phyloP scores from a whole-genome alignment of 2,113 vertebrate genomes.

The Pseudolaguvia tuberculata region DNA sequence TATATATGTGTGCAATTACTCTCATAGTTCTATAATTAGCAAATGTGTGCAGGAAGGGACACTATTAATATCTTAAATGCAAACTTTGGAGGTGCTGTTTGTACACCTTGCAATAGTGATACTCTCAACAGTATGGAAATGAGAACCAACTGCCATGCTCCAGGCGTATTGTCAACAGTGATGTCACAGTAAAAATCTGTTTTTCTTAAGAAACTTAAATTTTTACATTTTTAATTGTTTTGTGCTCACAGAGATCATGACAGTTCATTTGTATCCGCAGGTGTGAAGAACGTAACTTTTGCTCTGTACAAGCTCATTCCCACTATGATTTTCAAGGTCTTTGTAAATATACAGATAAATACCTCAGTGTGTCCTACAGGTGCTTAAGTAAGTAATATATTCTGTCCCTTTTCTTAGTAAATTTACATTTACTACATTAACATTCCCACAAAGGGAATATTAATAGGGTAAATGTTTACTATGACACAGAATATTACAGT shows the following conservation, averaged over 20 bases:
- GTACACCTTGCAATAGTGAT: constrained; percentile 11
- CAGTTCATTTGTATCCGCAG: constrained; percentile 1
- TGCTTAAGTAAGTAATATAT: constrained; percentile 14
- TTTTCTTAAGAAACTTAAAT: background rate
- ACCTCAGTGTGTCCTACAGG: constrained; percentile 15
- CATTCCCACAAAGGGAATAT: background rate
- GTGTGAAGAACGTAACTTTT: constrained; percentile 1
- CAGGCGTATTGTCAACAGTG: background rate
- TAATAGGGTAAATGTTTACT: background rate
- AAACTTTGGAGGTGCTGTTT: constrained; percentile 26
- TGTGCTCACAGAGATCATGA: background rate
- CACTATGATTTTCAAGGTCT: constrained; percentile 2
- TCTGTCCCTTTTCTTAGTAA: background rate
- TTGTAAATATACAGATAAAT: background rate
- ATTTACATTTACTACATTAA: background rate
- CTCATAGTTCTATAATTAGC: too few relatives aligned
- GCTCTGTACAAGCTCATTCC: background rate
- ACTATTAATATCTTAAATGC: constrained; percentile 18
- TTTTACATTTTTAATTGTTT: background rate
- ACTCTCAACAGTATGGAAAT: background rate
- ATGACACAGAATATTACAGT: background rate
- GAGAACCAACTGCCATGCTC: constrained; percentile 9
- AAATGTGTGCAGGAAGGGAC: background rate
- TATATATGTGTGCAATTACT: background rate
- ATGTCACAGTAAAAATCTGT: background rate